phyloP scores from a whole-genome alignment of 2,888 invertebrate genomes.

The Neria commutata region DNA sequence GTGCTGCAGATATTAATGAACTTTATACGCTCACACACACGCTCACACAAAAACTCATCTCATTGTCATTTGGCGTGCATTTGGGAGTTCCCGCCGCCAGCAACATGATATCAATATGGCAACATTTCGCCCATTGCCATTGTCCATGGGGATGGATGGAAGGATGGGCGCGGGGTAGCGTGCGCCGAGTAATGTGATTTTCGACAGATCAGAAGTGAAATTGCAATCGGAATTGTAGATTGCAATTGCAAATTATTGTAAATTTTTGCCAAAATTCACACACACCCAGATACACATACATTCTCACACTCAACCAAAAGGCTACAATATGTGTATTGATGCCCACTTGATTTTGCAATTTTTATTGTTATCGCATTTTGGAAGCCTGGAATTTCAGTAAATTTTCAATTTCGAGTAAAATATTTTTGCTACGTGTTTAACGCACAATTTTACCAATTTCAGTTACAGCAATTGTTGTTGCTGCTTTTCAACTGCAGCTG shows the following conservation, averaged over 20 bases:
- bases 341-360: slow-evolving; percentile 16
- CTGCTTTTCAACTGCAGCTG: too few relatives aligned
- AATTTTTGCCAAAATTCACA: slow-evolving; percentile 1
- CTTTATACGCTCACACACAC: slow-evolving; percentile 9
- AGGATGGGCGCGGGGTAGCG: neutral
- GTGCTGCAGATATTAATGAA: slow-evolving; percentile 40
- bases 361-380: slow-evolving; percentile 11
- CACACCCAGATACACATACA: neutral
- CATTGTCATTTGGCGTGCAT: slow-evolving; percentile 22
- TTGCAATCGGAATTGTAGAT: slow-evolving; percentile 22
- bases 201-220: slow-evolving; percentile 2
- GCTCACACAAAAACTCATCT: slow-evolving; percentile 3
- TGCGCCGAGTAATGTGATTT: neutral
- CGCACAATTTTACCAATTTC: slow-evolving; percentile 32
- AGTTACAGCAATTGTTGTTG: too few relatives aligned
- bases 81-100: slow-evolving; percentile 29
- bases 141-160: neutral
- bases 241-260: slow-evolving; percentile 22
- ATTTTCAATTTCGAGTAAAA: slow-evolving; percentile 7
- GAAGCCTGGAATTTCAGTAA: slow-evolving; percentile 5
- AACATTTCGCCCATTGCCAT: slow-evolving; percentile 17
- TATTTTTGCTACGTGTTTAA: slow-evolving; percentile 31
- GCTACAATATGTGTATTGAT: slow-evolving; percentile 17
- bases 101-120: slow-evolving; percentile 33
- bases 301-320: slow-evolving; percentile 12